Evolutionary conservation across 1,140 invertebrate genomes (phyloP), one percentile per base, ranked within the genome.

Genomic region (Dendroctonus valens): DNA sequence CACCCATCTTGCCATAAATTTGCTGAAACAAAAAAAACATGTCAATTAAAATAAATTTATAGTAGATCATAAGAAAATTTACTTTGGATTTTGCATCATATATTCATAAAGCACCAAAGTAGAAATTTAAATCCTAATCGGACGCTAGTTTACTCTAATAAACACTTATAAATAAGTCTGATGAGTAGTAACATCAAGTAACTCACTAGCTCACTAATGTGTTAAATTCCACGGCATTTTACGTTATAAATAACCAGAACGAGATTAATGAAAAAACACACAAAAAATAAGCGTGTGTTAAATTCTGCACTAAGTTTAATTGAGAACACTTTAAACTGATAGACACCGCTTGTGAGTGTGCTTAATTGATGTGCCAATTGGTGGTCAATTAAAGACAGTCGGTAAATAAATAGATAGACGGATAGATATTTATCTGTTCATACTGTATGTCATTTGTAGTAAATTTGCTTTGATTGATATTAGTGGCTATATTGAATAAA

Each of bases 1-100:
- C 73, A 74, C 39, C 70, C 72, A 67, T 77, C 77, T 71, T 76
- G 74, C 77, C 77, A 78, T 72, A 73, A 65, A 59, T 72, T 76
- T 53, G 74, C 77, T 78, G 72, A 59, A 78, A 78, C 63, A 72
- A 68, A 69, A 69, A 66, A 40, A 5, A 54, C 8, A n/a, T 15
- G 2, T 53, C 39, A 26, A 26, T 37, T 8, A 37, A 4, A 53
- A 53, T 8, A 53, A 53, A 11, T 12, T 51, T 26, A 2, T 26
- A 3, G 26, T 3, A 2, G 3, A 26, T 26, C 26, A 26, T 26
- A 3, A 26, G 26, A 26, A 26, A 2, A 26, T 26, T 26, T 26
- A 26, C 26, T 2, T 26, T 26, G 26, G 1, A 26, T 2, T 26
- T 26, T 26, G 26, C 1, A 26, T 26, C 26, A 26, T 26, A 26